Percentiles rank a stretch among this genome's conserved stretches.
phyloP scores from a whole-genome alignment of 2,888 invertebrate genomes.

The Neocrepidodera transversa region DNA sequence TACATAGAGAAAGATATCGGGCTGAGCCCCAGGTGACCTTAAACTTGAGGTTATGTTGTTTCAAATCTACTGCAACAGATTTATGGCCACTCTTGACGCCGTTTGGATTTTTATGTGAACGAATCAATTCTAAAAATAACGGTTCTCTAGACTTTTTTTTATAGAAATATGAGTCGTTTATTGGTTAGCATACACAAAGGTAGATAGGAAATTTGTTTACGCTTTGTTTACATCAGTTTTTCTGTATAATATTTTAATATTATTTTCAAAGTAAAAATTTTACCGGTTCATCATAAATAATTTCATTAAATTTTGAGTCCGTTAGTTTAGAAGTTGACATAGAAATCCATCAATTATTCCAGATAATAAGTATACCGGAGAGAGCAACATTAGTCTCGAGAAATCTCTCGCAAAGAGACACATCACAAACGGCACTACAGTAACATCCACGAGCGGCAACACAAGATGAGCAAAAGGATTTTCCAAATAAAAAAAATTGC shows the following conservation, averaged over 20 bases:
- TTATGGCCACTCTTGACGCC: constrained; percentile 46
- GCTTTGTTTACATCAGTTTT: too few relatives aligned
- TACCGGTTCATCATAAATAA: constrained; percentile 26
- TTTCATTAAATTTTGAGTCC: constrained; percentile 6
- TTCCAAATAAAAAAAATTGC: too few relatives aligned
- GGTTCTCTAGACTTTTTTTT: too few relatives aligned
- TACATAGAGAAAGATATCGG: constrained; percentile 41
- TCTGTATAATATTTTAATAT: too few relatives aligned
- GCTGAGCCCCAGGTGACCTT: constrained; percentile 45
- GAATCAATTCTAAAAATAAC: constrained; percentile 18
- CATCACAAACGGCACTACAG: constrained; percentile 33
- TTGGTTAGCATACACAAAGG: too few relatives aligned
- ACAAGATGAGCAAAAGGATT: background rate
- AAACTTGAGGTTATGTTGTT: constrained; percentile 37
- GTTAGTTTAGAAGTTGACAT: constrained; percentile 1
- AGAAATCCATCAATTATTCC: constrained; percentile 33
- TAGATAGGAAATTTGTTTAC: too few relatives aligned
- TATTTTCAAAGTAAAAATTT: too few relatives aligned
- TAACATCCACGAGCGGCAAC: background rate
- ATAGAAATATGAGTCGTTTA: too few relatives aligned
- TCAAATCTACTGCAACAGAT: constrained; percentile 41
- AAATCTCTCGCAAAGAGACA: constrained; percentile 25
- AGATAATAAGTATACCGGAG: constrained; percentile 37
- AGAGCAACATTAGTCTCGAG: constrained; percentile 14
- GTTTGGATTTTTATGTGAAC: constrained; percentile 38